Percentiles rank a stretch among this genome's conserved stretches.
These are phyloP conservation scores for Rhopalosiphum padi DNA, from an alignment of 1,140 invertebrate species.

Conservation along the genomic window DNA sequence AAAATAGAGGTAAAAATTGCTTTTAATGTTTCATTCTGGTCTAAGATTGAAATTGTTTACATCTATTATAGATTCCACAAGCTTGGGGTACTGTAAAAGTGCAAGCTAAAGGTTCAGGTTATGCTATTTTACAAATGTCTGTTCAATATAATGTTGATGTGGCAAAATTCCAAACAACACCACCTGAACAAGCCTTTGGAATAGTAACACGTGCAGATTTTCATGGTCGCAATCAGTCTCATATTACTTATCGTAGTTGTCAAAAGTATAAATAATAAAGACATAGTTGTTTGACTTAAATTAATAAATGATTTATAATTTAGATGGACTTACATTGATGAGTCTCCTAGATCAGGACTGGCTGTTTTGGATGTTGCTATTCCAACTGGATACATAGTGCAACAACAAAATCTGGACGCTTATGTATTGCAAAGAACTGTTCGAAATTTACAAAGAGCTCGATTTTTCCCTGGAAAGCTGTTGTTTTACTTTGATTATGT, in stretches of 20 bases:
- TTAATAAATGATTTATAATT: slow-evolving; percentile 58
- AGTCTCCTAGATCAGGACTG: slow-evolving; percentile 86
- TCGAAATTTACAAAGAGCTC: slow-evolving; percentile 82
- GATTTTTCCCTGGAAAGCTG: slow-evolving; percentile 81
- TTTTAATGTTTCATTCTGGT: background rate
- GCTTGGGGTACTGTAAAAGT: slow-evolving; percentile 93
- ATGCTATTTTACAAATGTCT: slow-evolving; percentile 89
- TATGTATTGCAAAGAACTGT: slow-evolving; percentile 80
- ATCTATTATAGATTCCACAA: slow-evolving; percentile 75
- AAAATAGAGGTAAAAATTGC: slow-evolving; percentile 72
- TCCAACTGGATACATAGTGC: slow-evolving; percentile 92
- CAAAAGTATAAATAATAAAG: slow-evolving; percentile 70
- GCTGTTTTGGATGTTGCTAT: slow-evolving; percentile 90
- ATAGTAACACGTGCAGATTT: slow-evolving; percentile 76
- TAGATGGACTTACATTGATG: slow-evolving; percentile 80
- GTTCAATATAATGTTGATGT: slow-evolving; percentile 96
- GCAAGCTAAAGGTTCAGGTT: slow-evolving; percentile 87
- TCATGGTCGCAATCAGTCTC: slow-evolving; percentile 91
- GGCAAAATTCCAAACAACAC: slow-evolving; percentile 81
- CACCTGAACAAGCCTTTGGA: slow-evolving; percentile 80
- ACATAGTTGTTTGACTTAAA: background rate
- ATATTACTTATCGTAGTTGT: slow-evolving; percentile 82
- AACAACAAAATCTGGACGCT: slow-evolving; percentile 85
- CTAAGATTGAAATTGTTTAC: background rate
- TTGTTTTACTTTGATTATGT: slow-evolving; percentile 96